phyloP scores from a whole-genome alignment of 1,140 invertebrate genomes.

The Papilio glaucus region DNA sequence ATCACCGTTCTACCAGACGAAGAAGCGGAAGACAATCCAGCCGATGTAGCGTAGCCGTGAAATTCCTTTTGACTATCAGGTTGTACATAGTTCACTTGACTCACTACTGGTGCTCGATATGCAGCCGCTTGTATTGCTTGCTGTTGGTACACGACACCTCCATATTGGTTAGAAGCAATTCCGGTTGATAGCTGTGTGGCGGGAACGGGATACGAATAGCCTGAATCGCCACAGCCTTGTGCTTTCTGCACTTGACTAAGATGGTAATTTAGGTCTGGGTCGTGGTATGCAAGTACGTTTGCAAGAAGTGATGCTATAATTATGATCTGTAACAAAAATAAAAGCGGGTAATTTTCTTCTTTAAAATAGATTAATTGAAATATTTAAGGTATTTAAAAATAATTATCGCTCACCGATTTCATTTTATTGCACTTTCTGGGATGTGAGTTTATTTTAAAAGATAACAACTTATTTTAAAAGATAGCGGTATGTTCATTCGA shows the following conservation, averaged over 20 bases:
- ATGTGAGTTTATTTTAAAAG: constrained; percentile 15
- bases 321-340: constrained; percentile 65
- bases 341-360: constrained; percentile 13
- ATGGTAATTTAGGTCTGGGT: constrained; percentile 81
- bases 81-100: constrained; percentile 49
- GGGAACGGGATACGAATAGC: constrained; percentile 76
- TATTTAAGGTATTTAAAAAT: neutral
- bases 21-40: constrained; percentile 67
- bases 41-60: constrained; percentile 78
- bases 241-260: constrained; percentile 69
- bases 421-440: constrained; percentile 39
- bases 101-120: constrained; percentile 57
- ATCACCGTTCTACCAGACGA: constrained; percentile 55
- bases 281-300: constrained; percentile 71
- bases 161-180: constrained; percentile 45
- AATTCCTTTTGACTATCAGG: constrained; percentile 59
- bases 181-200: constrained; percentile 64
- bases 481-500: constrained; percentile 18
- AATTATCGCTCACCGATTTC: constrained; percentile 43
- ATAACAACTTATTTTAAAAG: constrained; percentile 3
- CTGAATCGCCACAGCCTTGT: constrained; percentile 63
- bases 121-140: constrained; percentile 51
- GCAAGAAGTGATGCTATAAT: constrained; percentile 52
- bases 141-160: constrained; percentile 43
- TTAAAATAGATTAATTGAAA: neutral